Evolutionary conservation across 2,888 invertebrate species (phyloP).

Genomic region (Tigriopus californicus): DNA sequence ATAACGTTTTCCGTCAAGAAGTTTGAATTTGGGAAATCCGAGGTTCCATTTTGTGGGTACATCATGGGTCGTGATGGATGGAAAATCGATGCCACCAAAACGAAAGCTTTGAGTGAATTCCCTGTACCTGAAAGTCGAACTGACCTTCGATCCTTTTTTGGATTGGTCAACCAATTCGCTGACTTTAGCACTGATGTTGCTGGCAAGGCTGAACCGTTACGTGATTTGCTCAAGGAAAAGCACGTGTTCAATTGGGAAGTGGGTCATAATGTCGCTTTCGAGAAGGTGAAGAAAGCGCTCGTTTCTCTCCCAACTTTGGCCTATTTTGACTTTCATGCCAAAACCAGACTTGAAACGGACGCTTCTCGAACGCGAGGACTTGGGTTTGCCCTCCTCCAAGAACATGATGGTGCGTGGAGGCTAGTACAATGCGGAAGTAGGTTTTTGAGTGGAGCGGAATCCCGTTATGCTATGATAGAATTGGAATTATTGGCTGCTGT

Average conservation of each 20-base stretch:
- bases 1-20: constrained; percentile 1
- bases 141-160: not conserved
- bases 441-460: constrained; percentile 15
- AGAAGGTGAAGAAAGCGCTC: not conserved
- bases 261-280: not conserved
- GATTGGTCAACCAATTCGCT: not conserved
- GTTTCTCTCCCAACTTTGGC: not conserved
- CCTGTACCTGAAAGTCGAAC: no score
- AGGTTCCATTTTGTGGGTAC: not conserved
- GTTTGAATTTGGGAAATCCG: not conserved
- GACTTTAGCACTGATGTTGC: not conserved
- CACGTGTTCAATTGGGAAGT: not conserved
- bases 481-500: constrained; percentile 16
- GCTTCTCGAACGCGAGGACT: not conserved
- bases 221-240: not conserved
- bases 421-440: constrained; percentile 12
- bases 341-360: not conserved
- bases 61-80: not conserved
- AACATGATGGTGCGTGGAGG: no score
- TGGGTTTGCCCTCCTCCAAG: no score
- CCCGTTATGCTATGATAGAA: constrained; percentile 17
- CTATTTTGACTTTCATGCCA: not conserved
- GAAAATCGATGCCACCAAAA: no score
- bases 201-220: not conserved
- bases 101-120: no score